These are phyloP conservation scores for Euproctis similis DNA, from an alignment of 2,888 invertebrate genomes.

Conservation along the genomic window DNA sequence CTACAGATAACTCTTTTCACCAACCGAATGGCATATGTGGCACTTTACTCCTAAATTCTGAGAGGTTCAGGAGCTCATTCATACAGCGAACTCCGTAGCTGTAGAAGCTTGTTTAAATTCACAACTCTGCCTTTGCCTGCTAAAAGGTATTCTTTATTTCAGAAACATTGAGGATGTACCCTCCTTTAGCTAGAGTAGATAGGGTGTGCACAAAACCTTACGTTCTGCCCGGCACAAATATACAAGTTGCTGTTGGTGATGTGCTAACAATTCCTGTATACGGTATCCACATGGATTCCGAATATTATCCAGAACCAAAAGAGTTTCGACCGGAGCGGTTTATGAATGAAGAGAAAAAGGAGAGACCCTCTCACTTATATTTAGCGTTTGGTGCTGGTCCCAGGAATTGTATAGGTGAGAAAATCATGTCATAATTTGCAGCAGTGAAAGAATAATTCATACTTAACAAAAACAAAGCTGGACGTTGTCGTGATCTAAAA, in stretches of 20 bases:
- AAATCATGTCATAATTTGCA: too few species aligned
- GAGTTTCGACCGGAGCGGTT: constrained; percentile 74
- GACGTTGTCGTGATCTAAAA: too few species aligned
- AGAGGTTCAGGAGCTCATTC: too few species aligned
- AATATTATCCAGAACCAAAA: constrained; percentile 72
- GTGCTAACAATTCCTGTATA: constrained; percentile 59
- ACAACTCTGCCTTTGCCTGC: too few species aligned
- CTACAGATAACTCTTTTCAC: too few species aligned
- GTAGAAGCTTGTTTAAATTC: too few species aligned
- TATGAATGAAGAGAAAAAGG: constrained; percentile 65
- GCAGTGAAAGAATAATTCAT: too few species aligned
- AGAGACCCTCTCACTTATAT: constrained; percentile 64
- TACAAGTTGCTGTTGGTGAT: constrained; percentile 61
- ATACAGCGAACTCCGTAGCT: too few species aligned
- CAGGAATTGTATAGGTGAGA: constrained; percentile 71
- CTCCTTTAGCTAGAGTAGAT: constrained; percentile 71
- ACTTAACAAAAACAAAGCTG: too few species aligned
- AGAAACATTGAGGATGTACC: constrained; percentile 77
- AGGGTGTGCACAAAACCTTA: constrained; percentile 73
- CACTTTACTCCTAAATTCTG: too few species aligned
- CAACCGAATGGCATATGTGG: too few species aligned
- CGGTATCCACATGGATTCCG: constrained; percentile 72
- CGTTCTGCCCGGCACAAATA: constrained; percentile 58
- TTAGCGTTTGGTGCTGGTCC: constrained; percentile 74
- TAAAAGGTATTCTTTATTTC: constrained; percentile 29